Base-by-base conservation (phyloP, 2,797 vertebrate genomes). In the Fistularia tabacaria region DNA sequence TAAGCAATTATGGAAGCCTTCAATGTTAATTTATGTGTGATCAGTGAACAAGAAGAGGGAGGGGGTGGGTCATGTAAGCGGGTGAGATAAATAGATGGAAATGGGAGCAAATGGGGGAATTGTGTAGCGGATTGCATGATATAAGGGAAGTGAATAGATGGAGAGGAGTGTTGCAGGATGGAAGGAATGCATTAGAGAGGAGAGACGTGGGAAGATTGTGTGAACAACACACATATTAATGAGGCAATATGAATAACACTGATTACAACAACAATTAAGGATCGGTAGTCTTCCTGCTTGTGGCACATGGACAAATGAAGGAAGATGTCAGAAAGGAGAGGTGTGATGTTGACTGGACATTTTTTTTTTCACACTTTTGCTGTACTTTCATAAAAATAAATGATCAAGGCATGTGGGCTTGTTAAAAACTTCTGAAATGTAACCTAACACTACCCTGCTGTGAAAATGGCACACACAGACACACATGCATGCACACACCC, bases 1-100 rank as follows among this genome's bases (percentile, higher is more conserved):
- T 85, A 85, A 88, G 88, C 85, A 89, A 87, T 90, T 89, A 88
- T 84, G 81, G 85, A 86, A 87, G 82, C 80, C 86, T 88, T 90
- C 82, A 84, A 69, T 77, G 83, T 82, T 90, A 90, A 90, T 91
- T 90, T 89, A 87, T 89, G 87, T 87, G 84, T 84, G 86, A 90
- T 89, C 81, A 85, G 79, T 71, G 65, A 77, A 82, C 79, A 85
- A 74, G 83, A 67, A 50, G 76, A 44, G 59, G 55, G 62, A 48
- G 51, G 64, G 59, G 41, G 36, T 48, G 64, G 74, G 59, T 81
- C 70, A 72, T 61, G 74, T 77, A 78, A 80, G 71, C 56, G 59
- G 72, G 62, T 54, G 57, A 74, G 76, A 80, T 74, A 76, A 82
- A 81, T 80, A 71, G 65, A 82, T 76, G 66, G 74, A 82, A 84